These are phyloP conservation scores for Sarcophaga caerulescens DNA, from an alignment of 2,888 invertebrate species.

Conservation along the genomic window DNA sequence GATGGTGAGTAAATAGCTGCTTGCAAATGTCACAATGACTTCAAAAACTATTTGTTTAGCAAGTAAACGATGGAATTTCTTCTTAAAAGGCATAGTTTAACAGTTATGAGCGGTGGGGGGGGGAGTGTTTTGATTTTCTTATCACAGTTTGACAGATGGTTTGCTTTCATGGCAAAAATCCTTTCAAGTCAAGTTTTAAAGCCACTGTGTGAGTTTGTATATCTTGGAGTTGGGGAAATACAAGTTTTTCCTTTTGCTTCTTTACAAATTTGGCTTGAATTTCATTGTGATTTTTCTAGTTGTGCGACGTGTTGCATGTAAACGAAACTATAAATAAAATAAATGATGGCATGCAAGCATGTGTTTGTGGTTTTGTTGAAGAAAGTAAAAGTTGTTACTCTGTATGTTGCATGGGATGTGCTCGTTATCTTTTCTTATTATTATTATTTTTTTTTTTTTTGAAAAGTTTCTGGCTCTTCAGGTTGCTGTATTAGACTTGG, in stretches of 20 bases:
- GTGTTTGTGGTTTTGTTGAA: constrained; percentile 9
- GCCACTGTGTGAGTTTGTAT: background rate
- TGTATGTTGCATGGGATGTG: background rate
- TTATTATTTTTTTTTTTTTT: background rate
- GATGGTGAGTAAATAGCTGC: too few relatives aligned
- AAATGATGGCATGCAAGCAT: background rate
- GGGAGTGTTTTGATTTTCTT: background rate
- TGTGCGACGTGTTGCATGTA: background rate
- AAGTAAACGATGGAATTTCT: background rate
- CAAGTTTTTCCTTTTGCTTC: constrained; percentile 33
- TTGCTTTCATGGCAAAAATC: background rate
- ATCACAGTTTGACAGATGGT: constrained; percentile 3
- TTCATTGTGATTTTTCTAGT: constrained; percentile 38
- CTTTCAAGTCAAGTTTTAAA: background rate
- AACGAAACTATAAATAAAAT: background rate
- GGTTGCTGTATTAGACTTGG: background rate
- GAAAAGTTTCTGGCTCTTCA: background rate
- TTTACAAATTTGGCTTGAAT: constrained; percentile 47
- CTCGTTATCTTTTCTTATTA: constrained; percentile 24
- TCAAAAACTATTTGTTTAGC: background rate
- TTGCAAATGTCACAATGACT: background rate
- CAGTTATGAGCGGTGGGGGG: background rate
- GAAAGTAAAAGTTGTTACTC: constrained; percentile 64
- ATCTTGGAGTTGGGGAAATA: constrained; percentile 28
- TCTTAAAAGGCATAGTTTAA: background rate